Evolutionary conservation across 2,888 invertebrate genomes (phyloP).

Genomic region (Halocaridina rubra): DNA sequence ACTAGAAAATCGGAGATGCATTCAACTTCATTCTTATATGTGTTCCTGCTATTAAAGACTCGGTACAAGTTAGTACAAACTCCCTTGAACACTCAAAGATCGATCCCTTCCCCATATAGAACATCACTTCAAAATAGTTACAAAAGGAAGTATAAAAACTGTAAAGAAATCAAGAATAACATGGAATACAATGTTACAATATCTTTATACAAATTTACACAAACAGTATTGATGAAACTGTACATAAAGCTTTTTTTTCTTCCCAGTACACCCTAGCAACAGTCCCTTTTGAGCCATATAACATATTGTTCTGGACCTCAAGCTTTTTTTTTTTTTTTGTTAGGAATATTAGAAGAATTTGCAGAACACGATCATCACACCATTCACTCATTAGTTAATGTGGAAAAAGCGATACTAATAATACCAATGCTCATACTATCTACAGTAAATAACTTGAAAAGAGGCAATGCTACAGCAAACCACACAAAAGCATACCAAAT

Average conservation of each 20-base stretch:
- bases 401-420: conserved; percentile 38
- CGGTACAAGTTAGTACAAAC: too few species aligned
- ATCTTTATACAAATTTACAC: not conserved
- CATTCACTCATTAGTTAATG: conserved; percentile 58
- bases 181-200: not conserved
- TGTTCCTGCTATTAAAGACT: too few species aligned
- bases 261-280: conserved; percentile 44
- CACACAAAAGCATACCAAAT: conserved; percentile 59
- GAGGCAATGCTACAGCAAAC: conserved; percentile 51
- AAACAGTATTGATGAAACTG: not conserved
- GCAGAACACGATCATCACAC: conserved; percentile 54
- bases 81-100: too few species aligned
- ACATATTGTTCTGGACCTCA: conserved; percentile 51
- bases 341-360: conserved; percentile 55
- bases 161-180: not conserved
- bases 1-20: too few species aligned
- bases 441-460: conserved; percentile 37
- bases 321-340: conserved; percentile 49
- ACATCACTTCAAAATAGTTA: too few species aligned
- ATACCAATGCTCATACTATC: conserved; percentile 51
- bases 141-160: too few species aligned
- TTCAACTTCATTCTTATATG: too few species aligned
- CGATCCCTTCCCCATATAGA: too few species aligned
- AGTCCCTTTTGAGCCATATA: conserved; percentile 54
- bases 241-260: not conserved